A percentile compares a stretch with the other conserved stretches of the same genome.
Evolutionary conservation across 2,113 vertebrate genomes (phyloP).

Genomic region (Heloderma charlesbogerti): DNA sequence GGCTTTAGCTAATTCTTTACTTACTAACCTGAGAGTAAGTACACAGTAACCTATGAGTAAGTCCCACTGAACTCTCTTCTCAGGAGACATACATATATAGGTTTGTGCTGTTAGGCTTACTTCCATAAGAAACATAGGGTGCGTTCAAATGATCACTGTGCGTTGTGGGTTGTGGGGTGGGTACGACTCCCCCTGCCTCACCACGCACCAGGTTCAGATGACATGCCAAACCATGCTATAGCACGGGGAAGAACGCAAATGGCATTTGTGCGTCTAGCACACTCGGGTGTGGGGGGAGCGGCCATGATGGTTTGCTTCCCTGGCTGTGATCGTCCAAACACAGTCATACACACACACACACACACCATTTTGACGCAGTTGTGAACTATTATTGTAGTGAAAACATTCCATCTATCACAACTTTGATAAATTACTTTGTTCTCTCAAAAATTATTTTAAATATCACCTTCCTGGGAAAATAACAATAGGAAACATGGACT

Average conservation of each 20-base stretch:
- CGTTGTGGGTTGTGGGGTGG: no score
- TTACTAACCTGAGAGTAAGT: neutral
- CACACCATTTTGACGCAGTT: neutral
- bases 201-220: no score
- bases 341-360: no score
- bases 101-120: neutral
- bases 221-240: no score
- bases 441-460: neutral
- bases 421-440: neutral
- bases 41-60: neutral
- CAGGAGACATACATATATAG: neutral
- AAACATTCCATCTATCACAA: neutral
- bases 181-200: no score
- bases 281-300: no score
- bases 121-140: neutral
- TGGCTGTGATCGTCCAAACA: no score
- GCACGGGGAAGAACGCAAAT: no score
- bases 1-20: neutral
- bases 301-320: no score
- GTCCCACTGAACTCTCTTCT: neutral
- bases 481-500: neutral
- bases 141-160: no score
- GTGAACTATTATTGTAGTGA: neutral
- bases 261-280: no score
- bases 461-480: neutral